Evolutionary conservation across 2,888 invertebrate genomes (phyloP), one percentile per base, ranked within the genome.

Genomic region (Exocentrus adspersus): DNA sequence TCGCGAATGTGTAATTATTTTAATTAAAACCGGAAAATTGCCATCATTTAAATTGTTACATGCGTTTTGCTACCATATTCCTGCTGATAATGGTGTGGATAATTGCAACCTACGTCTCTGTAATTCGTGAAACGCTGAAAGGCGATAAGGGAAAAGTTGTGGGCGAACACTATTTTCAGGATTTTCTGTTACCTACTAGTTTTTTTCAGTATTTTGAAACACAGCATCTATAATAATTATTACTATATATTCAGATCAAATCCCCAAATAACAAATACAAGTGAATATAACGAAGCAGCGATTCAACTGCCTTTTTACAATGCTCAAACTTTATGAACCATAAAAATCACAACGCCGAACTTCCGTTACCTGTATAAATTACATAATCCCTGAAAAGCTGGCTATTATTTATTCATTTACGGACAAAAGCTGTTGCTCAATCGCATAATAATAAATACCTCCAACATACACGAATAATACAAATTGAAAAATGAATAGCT

Each of bases 401-500:
- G 3, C 24, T 24, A 24, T 24, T 24, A 24, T 24, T 24, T 7
- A 24, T 24, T 24, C 24, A 5, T 3, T 7, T 24, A 24, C 24
- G 24, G 24, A 24, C 24, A 24, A 37, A 37, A 37, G 12, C 1
- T 43, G 9, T 45, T 46, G 12, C 56, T 45, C 30, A 45, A 45
- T 43, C 17, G 19, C 24, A 20, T 32, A 52, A 1, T 32, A 57
- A 57, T 32, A 12, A 46, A 57, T 56, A 42, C 43, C 43, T 54
- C 24, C 56, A 56, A 28, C 43, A 54, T 57, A 45, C 17, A 32
- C 46, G 12, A 32, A 12, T 46, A 46, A 20, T 32, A n/a, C 56
- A 57, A 57, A 57, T 45, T 56, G 56, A 57, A 57, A 57, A 57
- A 46, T 57, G 46, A 45, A 57, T 30, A 57, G 56, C 46, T 57